Conservation (phyloP, 1,140 invertebrate genomes). For the Ruditapes philippinarum region DNA sequence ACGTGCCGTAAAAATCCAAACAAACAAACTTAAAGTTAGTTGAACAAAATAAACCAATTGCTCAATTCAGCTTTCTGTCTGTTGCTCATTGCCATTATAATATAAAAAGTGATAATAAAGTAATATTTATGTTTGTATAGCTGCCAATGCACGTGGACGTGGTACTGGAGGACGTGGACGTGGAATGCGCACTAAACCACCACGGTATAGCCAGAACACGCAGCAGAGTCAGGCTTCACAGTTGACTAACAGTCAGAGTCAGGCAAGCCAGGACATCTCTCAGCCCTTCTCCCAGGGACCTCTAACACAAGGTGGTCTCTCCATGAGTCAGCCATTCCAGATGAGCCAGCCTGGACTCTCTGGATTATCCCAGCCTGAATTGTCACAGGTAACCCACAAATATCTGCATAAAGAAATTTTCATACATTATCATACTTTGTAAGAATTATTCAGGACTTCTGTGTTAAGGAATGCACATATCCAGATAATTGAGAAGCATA, state of each 20-base stretch:
- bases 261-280: slow-evolving; percentile 79
- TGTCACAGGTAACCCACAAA: slow-evolving; percentile 87
- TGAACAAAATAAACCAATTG: no score
- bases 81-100: no score
- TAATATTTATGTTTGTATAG: background rate
- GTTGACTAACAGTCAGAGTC: slow-evolving; percentile 81
- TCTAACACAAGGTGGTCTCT: slow-evolving; percentile 87
- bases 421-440: no score
- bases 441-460: no score
- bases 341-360: slow-evolving; percentile 87
- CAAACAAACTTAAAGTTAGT: no score
- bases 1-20: no score
- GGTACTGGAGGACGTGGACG: slow-evolving; percentile 52
- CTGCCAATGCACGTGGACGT: slow-evolving; percentile 53
- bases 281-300: slow-evolving; percentile 88
- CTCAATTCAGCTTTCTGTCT: no score
- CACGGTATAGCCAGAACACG: slow-evolving; percentile 82
- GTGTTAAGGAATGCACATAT: no score
- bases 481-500: no score
- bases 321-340: slow-evolving; percentile 87
- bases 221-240: slow-evolving; percentile 75
- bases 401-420: no score
- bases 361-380: slow-evolving; percentile 87
- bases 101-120: no score
- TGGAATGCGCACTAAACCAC: slow-evolving; percentile 80